phyloP scores from a whole-genome alignment of 2,113 vertebrate species.

The Chamaea fasciata region DNA sequence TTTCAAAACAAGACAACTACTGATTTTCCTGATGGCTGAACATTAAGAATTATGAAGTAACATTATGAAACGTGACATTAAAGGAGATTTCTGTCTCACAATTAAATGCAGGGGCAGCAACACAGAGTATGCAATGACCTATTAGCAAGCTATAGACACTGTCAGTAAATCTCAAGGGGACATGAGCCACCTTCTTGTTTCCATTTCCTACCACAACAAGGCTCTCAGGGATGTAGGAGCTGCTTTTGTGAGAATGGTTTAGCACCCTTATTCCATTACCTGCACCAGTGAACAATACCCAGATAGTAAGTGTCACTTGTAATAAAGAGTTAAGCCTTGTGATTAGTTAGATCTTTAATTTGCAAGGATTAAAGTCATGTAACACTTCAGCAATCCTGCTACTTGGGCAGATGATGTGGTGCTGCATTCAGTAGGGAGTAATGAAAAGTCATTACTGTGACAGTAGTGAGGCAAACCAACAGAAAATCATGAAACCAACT shows the following conservation, averaged over 20 bases:
- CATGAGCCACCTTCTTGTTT: neutral
- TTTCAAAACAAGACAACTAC: constrained; percentile 23
- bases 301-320: neutral
- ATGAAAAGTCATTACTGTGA: neutral
- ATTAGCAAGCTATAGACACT: neutral
- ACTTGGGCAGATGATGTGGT: neutral
- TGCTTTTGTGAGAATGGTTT: neutral
- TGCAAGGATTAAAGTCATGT: neutral
- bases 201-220: neutral
- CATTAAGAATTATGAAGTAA: neutral
- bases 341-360: neutral
- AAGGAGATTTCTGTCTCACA: neutral
- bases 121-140: neutral
- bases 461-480: neutral
- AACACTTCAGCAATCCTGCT: neutral
- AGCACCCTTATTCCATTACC: neutral
- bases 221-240: neutral
- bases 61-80: neutral
- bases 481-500: neutral
- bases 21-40: constrained; percentile 17
- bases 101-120: neutral
- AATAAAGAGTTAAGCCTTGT: neutral
- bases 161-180: neutral
- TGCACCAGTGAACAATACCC: neutral
- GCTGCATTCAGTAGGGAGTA: neutral